Base-by-base conservation (phyloP, 2,113 vertebrate species). In the Gavia stellata region DNA sequence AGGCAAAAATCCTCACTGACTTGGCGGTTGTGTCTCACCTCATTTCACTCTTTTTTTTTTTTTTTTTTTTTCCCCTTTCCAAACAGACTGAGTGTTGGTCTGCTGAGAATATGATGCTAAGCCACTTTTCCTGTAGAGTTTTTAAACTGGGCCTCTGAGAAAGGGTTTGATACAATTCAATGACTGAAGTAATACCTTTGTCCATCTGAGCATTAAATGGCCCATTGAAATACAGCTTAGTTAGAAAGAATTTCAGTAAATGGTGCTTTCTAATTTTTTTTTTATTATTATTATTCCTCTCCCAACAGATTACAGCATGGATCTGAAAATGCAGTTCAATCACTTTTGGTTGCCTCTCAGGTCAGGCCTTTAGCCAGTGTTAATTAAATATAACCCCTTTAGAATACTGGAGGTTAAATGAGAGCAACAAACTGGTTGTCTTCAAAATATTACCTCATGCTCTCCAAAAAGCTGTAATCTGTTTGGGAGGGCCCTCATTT, bases 341-440 rank as follows among this genome's bases (percentile, higher is more conserved):
- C 98, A 98, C 96, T 98, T 98, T 97, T 96, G 94, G 97, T 97
- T 97, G 94, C 97, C 98, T 98, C 94, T 90, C 97, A 99, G 99
- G 98, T 99, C 98, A 99, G 98, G 96, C 85, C 95, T 98, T 98
- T 98, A 98, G 97, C 98, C 98, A 98, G 96, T 97, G 97, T 98
- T 99, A 99, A 99, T 99, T 99, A 99, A 99, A 99, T 98, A 98
- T 94, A 98, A 98, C 98, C 98, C 98, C 98, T 97, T 97, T 95
- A 98, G 98, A 98, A 98, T 97, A 98, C 33, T 88, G 97, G 96
- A 98, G 98, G 98, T 99, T 99, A 99, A 99, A 98, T 80, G 90
- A 97, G 94, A 98, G 98, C 98, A 97, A 88, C 81, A 94, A 44
- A 92, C 68, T 9, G 8, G 62, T 97, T 67, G 20, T 97, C 95